Base-by-base conservation (phyloP, 2,797 vertebrate species). In the Borostomias antarcticus region DNA sequence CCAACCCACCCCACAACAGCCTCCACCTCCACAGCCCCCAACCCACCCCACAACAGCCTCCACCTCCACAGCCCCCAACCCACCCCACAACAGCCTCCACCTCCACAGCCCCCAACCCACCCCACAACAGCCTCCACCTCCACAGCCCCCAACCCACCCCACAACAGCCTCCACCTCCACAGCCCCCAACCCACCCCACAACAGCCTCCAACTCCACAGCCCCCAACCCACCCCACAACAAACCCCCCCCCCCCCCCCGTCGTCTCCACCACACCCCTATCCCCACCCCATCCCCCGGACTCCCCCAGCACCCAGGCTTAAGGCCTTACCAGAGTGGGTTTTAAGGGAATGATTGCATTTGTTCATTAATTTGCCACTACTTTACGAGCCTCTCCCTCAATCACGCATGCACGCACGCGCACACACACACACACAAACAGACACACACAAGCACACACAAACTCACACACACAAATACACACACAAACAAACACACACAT, bases 311-410 rank as follows among this genome's bases (percentile, higher is more conserved):
- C n/a, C n/a, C n/a, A n/a, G n/a, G n/a, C n/a, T n/a, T 57, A 26
- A 48, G 43, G 32, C 47, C 35, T 23, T n/a, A 9, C 35, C 28
- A 53, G 21, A 68, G 61, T 48, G 50, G 59, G 23, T 50, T 51
- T 32, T 47, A 48, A 59, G 52, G 19, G 23, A 67, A 67, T 66
- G 57, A 62, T 56, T 69, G 56, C 68, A 56, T 65, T 69, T 68
- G 33, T 75, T 75, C 71, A 78, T 75, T 78, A 72, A 67, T 37
- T 21, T 21, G 32, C 19, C 30, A 30, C n/a, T 61, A 21, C 25
- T n/a, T 40, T n/a, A 40, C 8, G 28, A 15, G 28, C 23, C 35
- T 50, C n/a, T 48, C 8, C 15, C 40, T 19, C 63, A 28, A 54
- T 47, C 10, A n/a, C 19, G 17, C 51, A 48, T 56, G 21, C 53